Evolutionary conservation across 2,888 invertebrate genomes (phyloP).

Genomic region (Philonicus albiceps): DNA sequence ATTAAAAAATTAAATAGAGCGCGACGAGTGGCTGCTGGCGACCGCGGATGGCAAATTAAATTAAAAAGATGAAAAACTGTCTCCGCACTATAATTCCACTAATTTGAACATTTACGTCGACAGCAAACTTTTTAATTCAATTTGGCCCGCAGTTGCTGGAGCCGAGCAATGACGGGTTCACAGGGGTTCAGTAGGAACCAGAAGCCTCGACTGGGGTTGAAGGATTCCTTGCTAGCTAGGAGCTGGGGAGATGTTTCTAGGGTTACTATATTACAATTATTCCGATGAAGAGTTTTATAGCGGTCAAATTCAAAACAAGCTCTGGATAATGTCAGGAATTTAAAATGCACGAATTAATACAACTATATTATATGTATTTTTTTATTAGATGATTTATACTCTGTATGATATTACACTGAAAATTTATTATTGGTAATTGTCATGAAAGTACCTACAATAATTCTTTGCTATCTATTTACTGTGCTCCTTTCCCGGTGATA

Average conservation of each 20-base stretch:
- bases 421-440: not conserved
- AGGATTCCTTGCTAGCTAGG: not conserved
- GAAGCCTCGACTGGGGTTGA: not conserved
- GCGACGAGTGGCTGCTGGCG: not conserved
- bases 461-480: too few relatives aligned
- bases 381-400: not conserved
- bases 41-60: constrained; percentile 12
- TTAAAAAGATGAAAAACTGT: constrained; percentile 31
- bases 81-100: constrained; percentile 28
- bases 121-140: constrained; percentile 33
- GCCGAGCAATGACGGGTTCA: not conserved
- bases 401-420: not conserved
- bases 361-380: not conserved
- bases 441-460: too few relatives aligned
- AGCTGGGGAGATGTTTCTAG: not conserved
- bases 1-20: constrained; percentile 34
- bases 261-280: not conserved
- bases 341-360: not conserved
- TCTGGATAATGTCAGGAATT: not conserved
- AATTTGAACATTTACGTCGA: constrained; percentile 33
- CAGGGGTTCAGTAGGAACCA: not conserved
- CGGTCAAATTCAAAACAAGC: too few relatives aligned
- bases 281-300: not conserved
- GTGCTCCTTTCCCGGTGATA: too few relatives aligned
- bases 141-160: not conserved